These are phyloP conservation scores for Peromyscus leucopus DNA, from an alignment of 2,113 vertebrate genomes.

Conservation along the genomic window DNA sequence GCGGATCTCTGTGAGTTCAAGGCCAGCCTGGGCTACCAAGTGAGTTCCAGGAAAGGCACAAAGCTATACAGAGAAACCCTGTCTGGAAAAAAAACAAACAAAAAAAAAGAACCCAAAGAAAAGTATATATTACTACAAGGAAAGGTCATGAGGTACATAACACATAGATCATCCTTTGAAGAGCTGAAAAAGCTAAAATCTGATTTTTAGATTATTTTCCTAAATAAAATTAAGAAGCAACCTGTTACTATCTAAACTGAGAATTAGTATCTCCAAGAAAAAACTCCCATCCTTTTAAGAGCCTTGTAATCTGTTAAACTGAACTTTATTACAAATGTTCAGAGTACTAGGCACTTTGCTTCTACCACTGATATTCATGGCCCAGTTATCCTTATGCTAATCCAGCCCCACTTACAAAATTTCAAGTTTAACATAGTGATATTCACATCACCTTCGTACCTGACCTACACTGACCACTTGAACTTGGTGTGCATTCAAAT, in stretches of 20 bases:
- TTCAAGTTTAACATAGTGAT: constrained; percentile 11
- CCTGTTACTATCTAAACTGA: constrained; percentile 30
- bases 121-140: constrained; percentile 53
- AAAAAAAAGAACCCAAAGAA: constrained; percentile 16
- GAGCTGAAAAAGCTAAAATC: constrained; percentile 39
- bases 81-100: too few relatives aligned
- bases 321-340: constrained; percentile 60
- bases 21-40: too few relatives aligned
- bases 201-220: constrained; percentile 52
- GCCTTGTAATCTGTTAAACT: constrained; percentile 55
- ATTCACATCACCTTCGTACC: constrained; percentile 36
- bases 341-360: constrained; percentile 43
- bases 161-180: constrained; percentile 21
- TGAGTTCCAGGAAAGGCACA: too few relatives aligned
- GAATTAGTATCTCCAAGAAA: constrained; percentile 50
- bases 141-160: constrained; percentile 13
- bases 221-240: constrained; percentile 58
- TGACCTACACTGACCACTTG: neutral
- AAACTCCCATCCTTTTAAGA: constrained; percentile 45
- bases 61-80: too few relatives aligned
- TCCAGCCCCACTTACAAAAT: neutral
- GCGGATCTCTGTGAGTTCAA: too few relatives aligned
- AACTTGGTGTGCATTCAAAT: constrained; percentile 30
- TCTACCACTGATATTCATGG: neutral
- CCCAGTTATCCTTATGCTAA: constrained; percentile 42